Evolutionary conservation across 2,888 invertebrate species (phyloP), one percentile per base, ranked within the genome.

Genomic region (Muschampia staudingeri): DNA sequence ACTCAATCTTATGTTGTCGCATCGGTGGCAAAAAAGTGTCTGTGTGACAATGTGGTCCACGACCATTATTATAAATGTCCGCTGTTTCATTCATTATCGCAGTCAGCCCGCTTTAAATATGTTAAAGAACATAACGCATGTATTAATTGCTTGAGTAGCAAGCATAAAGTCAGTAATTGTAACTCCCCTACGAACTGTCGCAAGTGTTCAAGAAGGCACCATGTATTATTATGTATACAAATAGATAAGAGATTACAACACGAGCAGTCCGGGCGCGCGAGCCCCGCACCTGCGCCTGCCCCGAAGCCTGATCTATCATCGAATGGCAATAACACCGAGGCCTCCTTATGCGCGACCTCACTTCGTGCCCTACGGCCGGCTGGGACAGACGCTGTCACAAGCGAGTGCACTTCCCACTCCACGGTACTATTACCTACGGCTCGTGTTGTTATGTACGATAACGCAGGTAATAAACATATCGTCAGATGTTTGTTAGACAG

Each of bases 41-140:
- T 61, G 25, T 61, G 61, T 61, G 61, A 61, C 25, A 61, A 61
- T 61, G 25, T 61, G 6, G 61, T 61, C n/a, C 61, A 61, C 25
- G 61, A 61, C 25, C 61, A 61, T 61, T 61, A 19, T 61, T 61
- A 61, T 25, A 61, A 61, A 25, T 61, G 61, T 19, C 61, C 61
- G 25, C n/a, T 19, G 25, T 61, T 61, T 61, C n/a, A 61, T 19
- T 19, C n/a, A n/a, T 61, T 61, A 61, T 25, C 19, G 61, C 61
- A n/a, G n/a, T 61, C 61, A 5, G n/a, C 61, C 19, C 61, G 19
- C n/a, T 61, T 61, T 61, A 61, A 61, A 25, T 61, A 48, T 48
- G 61, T 61, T 61, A 61, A 61, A 25, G 61, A 61, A 25, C 61
- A 25, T 61, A 61, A 61, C 61, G 61, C 61, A 25, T 61, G 61